Evolutionary conservation across 2,888 invertebrate genomes (phyloP), one percentile per base, ranked within the genome.

Genomic region (Drosophila lutescens): DNA sequence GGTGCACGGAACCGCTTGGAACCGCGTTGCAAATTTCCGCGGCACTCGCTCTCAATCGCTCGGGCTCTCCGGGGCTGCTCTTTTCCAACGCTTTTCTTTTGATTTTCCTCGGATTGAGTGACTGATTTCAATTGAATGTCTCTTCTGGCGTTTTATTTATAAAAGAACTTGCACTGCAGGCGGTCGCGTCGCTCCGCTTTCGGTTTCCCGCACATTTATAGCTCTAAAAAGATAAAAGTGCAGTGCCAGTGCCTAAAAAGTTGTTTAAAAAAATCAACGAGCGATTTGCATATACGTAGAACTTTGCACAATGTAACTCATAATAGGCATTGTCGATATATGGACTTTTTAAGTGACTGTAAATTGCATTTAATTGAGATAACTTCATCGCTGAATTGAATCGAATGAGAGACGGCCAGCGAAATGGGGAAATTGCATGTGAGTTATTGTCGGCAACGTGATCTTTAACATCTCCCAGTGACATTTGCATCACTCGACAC

Each of bases 1-100:
- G 79, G 89, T 90, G 86, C 89, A 86, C 86, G 90, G 90, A 89
- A 89, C 89, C 83, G 90, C 78, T 88, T 91, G 89, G 90, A 90
- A 90, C 88, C 82, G 77, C 80, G 77, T 78, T 85, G 88, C 86
- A 85, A 88, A 86, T 76, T 75, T 58, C 46, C 34, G 56, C 56
- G 58, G 58, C 58, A 59, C 38, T 50, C 57, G 46, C 58, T 53
- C 46, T 40, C 47, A 54, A 70, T 78, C 47, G 67, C 55, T 55
- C 34, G 17, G 12, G 6, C 46, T 47, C 66, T 46, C 46, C 5
- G 20, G 44, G 44, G 44, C 53, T 53, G 50, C 70, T 68, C 69
- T 49, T 71, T 71, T 61, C 50, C 56, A 62, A 17, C 69, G 58
- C 49, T 68, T 63, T 76, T 59, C 62, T 68, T 74, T 76, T 67